phyloP scores from a whole-genome alignment of 2,113 vertebrate species.

The Trogon melanurus region DNA sequence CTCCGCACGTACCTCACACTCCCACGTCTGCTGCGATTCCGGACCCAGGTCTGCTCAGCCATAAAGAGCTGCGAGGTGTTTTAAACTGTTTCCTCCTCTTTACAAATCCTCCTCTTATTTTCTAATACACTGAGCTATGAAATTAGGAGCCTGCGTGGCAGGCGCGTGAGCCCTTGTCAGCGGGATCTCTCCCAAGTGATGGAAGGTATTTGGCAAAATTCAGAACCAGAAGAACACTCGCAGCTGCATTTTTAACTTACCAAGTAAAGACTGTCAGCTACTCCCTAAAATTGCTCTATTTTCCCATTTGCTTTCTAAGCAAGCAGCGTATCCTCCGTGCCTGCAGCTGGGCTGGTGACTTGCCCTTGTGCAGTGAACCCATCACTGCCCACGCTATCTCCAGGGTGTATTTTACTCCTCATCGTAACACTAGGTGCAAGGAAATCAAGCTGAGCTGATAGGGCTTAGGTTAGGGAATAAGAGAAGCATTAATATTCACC shows the following conservation, averaged over 20 bases:
- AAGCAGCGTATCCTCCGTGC: not conserved
- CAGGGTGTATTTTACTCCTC: not conserved
- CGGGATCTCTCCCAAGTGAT: not conserved
- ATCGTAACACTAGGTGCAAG: too few species aligned
- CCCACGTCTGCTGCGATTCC: not conserved
- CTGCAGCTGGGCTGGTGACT: not conserved
- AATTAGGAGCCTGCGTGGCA: not conserved
- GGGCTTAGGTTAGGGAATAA: not conserved
- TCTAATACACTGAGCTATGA: conserved; percentile 35
- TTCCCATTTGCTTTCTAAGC: not conserved
- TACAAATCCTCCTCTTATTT: not conserved
- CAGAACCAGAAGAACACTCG: not conserved
- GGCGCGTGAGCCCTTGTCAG: not conserved
- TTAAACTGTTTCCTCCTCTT: not conserved
- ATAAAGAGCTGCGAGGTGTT: not conserved
- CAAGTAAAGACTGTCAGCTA: too few species aligned
- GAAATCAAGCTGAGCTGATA: not conserved
- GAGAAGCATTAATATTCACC: not conserved
- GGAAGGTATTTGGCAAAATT: not conserved
- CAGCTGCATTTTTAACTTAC: not conserved
- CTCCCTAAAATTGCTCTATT: not conserved
- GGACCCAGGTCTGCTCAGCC: not conserved
- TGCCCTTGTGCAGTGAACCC: not conserved
- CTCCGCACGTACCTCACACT: not conserved
- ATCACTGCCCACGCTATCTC: not conserved